Conservation (phyloP, 2,113 vertebrate genomes). For the Coturnix japonica region DNA sequence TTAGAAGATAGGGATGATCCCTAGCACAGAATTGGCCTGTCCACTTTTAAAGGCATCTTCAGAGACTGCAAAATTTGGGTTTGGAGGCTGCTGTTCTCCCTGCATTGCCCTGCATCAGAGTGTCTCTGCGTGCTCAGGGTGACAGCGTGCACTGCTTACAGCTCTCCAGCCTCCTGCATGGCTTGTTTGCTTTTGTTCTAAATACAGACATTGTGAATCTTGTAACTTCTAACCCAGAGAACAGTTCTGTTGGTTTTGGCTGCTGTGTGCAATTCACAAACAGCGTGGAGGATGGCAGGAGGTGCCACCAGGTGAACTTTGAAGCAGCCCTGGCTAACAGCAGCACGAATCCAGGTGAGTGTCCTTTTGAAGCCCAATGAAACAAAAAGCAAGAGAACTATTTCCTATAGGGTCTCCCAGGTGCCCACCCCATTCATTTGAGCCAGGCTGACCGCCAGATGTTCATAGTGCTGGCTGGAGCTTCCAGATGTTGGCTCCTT, state of each 20-base stretch:
- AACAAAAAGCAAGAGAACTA: background rate
- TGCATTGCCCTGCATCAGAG: background rate
- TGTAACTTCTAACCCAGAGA: background rate
- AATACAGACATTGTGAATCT: background rate
- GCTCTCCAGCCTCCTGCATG: background rate
- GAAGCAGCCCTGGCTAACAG: background rate
- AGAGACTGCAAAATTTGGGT: background rate
- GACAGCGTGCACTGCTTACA: background rate
- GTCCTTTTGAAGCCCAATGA: background rate
- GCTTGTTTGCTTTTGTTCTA: background rate
- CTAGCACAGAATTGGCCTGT: background rate
- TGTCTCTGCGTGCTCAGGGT: fast-evolving
- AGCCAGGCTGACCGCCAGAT: background rate
- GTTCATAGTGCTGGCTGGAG: background rate
- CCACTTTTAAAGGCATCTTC: background rate
- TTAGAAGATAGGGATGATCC: background rate
- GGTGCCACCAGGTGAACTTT: background rate
- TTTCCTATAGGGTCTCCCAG: background rate
- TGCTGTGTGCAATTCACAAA: background rate
- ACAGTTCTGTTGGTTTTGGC: background rate
- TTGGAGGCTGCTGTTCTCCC: background rate
- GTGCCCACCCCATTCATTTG: background rate
- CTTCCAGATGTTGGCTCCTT: slow-evolving; percentile 12
- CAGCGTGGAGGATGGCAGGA: background rate
- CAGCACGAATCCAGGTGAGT: background rate